Evolutionary conservation across 2,888 invertebrate species (phyloP).

Genomic region (Dimorphilus gyrociliatus): DNA sequence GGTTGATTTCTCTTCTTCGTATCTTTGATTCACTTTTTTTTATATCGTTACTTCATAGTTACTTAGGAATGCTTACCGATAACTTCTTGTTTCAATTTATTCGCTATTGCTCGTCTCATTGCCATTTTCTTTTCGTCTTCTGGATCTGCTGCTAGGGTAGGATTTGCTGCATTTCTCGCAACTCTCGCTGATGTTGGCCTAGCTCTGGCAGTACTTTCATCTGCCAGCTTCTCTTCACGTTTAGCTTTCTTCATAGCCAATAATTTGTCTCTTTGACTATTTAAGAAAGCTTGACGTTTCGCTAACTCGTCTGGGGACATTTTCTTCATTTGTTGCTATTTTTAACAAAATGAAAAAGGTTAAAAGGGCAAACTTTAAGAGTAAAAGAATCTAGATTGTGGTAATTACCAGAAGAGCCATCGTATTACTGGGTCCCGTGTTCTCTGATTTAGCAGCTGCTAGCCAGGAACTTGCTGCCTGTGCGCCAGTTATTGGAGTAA

Average conservation of each 20-base stretch:
- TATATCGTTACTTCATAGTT: too few species aligned
- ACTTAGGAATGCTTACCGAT: slow-evolving; percentile 48
- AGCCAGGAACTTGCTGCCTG: too few species aligned
- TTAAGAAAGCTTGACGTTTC: slow-evolving; percentile 65
- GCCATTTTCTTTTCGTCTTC: slow-evolving; percentile 49
- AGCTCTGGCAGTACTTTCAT: slow-evolving; percentile 40
- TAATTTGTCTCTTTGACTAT: slow-evolving; percentile 74
- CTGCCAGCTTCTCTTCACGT: slow-evolving; percentile 55
- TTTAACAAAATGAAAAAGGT: too few species aligned
- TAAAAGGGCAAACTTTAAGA: too few species aligned
- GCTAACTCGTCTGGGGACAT: slow-evolving; percentile 45
- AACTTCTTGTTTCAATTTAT: slow-evolving; percentile 67
- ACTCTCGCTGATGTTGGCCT: slow-evolving; percentile 59
- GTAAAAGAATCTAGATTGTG: too few species aligned
- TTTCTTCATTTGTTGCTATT: slow-evolving; percentile 1
- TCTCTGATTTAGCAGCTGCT: too few species aligned
- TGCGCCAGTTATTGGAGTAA: too few species aligned
- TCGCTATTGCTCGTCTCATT: slow-evolving; percentile 63
- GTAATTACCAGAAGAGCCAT: too few species aligned
- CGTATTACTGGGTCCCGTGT: too few species aligned
- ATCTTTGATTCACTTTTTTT: too few species aligned
- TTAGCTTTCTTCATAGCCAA: slow-evolving; percentile 73
- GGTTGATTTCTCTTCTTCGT: too few species aligned
- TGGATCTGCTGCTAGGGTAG: slow-evolving; percentile 9
- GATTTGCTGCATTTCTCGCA: slow-evolving; percentile 41